Evolutionary conservation across 1,140 invertebrate genomes (phyloP).

Genomic region (Solenopsis invicta): DNA sequence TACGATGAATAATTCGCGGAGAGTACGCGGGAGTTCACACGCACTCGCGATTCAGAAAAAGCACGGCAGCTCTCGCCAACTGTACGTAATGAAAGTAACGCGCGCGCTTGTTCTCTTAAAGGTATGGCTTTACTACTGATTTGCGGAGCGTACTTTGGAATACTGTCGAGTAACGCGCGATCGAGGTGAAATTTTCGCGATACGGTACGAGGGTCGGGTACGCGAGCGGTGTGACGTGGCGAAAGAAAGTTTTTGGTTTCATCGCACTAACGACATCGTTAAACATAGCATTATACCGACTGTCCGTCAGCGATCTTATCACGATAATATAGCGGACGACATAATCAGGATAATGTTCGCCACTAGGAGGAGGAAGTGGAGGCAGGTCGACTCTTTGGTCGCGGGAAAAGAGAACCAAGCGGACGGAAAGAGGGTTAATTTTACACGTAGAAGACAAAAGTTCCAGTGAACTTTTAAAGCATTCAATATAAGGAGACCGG

Average conservation of each 20-base stretch:
- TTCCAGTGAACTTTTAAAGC: conserved; percentile 78
- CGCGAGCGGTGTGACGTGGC: neutral
- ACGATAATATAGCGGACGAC: conserved; percentile 64
- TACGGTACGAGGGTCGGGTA: neutral
- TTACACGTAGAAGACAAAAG: conserved; percentile 76
- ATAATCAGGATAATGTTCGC: conserved; percentile 68
- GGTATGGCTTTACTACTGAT: conserved; percentile 13
- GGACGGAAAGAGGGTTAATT: conserved; percentile 64
- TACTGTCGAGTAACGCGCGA: conserved; percentile 10
- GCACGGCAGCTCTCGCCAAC: conserved; percentile 1
- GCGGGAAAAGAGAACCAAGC: neutral
- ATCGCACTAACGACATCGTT: conserved; percentile 55
- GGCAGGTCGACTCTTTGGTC: neutral
- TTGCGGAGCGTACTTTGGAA: neutral
- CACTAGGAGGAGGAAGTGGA: neutral
- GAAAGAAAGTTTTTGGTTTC: conserved; percentile 56
- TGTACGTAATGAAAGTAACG: conserved; percentile 17
- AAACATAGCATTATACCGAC: conserved; percentile 67
- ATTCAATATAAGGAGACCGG: conserved; percentile 76
- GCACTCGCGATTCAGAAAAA: conserved; percentile 8
- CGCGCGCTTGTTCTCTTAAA: conserved; percentile 2
- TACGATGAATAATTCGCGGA: neutral
- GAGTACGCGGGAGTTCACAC: neutral
- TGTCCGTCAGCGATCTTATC: conserved; percentile 63
- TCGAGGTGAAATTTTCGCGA: neutral